Conservation (phyloP, 2,888 invertebrate genomes). For the Himalopsyche japonica region DNA sequence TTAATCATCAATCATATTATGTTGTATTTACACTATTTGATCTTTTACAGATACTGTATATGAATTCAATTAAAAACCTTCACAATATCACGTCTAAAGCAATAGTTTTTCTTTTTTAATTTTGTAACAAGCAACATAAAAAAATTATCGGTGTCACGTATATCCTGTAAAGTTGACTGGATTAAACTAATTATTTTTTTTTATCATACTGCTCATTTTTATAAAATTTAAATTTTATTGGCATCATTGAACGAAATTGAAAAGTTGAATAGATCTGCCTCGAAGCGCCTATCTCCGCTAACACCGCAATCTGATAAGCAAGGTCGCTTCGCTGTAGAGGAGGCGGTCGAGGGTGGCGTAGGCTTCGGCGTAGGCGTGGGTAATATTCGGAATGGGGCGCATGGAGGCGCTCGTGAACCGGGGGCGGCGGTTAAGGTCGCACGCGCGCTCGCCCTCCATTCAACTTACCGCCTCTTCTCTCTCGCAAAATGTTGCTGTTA, state of each 20-base stretch:
- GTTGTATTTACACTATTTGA: too few species aligned
- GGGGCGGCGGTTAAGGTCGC: conserved; percentile 25
- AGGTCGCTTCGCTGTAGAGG: conserved; percentile 9
- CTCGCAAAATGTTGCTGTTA: not conserved
- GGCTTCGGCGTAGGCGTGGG: not conserved
- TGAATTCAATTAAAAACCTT: too few species aligned
- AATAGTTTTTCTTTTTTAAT: too few species aligned
- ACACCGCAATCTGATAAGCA: conserved; percentile 18
- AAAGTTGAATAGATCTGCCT: not conserved
- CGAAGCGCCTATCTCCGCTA: conserved; percentile 14
- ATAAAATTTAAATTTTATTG: too few species aligned
- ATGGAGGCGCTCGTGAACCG: not conserved
- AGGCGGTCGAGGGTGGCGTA: not conserved
- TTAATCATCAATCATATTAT: too few species aligned
- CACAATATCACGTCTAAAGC: too few species aligned
- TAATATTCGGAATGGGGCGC: not conserved
- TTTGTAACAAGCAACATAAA: too few species aligned
- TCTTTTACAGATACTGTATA: too few species aligned
- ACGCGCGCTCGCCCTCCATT: conserved; percentile 15
- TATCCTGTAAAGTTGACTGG: too few species aligned
- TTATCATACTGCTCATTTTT: too few species aligned
- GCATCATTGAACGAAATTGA: not conserved
- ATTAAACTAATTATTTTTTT: too few species aligned
- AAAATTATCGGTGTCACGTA: too few species aligned
- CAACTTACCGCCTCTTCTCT: not conserved